Evolutionary conservation across 2,888 invertebrate species (phyloP).

Genomic region (Standfussiana lucernea): DNA sequence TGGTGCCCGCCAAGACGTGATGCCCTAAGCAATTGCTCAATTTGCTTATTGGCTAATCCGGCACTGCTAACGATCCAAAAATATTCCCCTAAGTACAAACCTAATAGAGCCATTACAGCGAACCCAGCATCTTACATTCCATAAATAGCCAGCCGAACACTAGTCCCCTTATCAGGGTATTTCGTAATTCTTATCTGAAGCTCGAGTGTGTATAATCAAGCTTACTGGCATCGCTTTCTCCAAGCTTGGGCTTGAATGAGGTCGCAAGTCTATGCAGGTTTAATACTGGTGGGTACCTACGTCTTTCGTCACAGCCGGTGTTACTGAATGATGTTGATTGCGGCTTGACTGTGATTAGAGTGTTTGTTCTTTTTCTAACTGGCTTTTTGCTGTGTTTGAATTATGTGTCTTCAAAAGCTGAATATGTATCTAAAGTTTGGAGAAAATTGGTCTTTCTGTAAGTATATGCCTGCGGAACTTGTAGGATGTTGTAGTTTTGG

Average conservation of each 20-base stretch:
- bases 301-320: conserved; percentile 62
- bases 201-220: conserved; percentile 40
- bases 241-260: conserved; percentile 56
- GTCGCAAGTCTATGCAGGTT: conserved; percentile 57
- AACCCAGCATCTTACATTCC: conserved; percentile 50
- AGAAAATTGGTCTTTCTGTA: background rate
- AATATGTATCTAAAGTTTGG: background rate
- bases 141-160: conserved; percentile 57
- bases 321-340: conserved; percentile 59
- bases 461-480: background rate
- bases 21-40: too few species aligned
- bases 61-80: too few species aligned
- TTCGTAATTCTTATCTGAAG: conserved; percentile 66
- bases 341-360: conserved; percentile 35
- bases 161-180: conserved; percentile 62
- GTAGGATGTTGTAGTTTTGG: background rate
- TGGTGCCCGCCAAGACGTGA: too few species aligned
- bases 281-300: conserved; percentile 37
- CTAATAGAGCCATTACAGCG: conserved; percentile 25
- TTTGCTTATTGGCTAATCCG: too few species aligned
- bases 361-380: conserved; percentile 40
- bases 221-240: conserved; percentile 63
- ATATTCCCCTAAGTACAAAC: conserved; percentile 3
- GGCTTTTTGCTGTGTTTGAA: conserved; percentile 12
- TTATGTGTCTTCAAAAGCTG: background rate